Conservation (phyloP, 2,113 vertebrate species). For the Mus pahari region DNA sequence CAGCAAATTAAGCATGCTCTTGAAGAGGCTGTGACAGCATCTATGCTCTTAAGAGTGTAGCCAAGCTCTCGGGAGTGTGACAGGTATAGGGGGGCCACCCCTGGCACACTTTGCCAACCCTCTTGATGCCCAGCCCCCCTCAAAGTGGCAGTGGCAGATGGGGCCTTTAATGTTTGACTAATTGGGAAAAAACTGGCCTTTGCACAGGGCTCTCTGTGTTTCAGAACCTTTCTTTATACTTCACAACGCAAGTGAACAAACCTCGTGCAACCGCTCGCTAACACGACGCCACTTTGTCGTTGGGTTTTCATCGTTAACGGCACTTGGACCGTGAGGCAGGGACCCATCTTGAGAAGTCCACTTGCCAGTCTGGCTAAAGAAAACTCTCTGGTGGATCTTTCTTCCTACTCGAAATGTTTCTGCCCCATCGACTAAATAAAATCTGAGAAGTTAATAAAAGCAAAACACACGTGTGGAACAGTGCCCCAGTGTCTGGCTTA, state of each 20-base stretch:
- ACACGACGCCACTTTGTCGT: neutral
- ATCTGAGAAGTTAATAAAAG: constrained; percentile 2
- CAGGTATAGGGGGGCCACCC: rapidly evolving
- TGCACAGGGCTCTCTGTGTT: neutral
- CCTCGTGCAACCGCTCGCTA: constrained; percentile 25
- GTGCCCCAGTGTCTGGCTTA: neutral
- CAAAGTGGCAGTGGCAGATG: neutral
- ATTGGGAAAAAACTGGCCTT: constrained; percentile 51
- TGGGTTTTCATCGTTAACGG: neutral
- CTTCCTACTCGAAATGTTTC: neutral
- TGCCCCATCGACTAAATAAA: neutral
- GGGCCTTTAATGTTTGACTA: neutral
- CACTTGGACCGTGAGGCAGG: neutral
- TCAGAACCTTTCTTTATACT: constrained; percentile 16
- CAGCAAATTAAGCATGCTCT: neutral
- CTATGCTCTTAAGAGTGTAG: neutral
- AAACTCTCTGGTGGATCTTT: neutral
- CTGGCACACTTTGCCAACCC: rapidly evolving
- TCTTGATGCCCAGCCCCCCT: neutral
- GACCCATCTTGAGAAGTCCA: neutral
- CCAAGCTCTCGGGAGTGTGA: neutral
- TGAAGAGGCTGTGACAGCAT: neutral
- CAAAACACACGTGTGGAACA: neutral
- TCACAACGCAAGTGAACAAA: constrained; percentile 50
- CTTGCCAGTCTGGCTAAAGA: neutral